phyloP scores from a whole-genome alignment of 2,113 vertebrate genomes.

The Antechinus flavipes region DNA sequence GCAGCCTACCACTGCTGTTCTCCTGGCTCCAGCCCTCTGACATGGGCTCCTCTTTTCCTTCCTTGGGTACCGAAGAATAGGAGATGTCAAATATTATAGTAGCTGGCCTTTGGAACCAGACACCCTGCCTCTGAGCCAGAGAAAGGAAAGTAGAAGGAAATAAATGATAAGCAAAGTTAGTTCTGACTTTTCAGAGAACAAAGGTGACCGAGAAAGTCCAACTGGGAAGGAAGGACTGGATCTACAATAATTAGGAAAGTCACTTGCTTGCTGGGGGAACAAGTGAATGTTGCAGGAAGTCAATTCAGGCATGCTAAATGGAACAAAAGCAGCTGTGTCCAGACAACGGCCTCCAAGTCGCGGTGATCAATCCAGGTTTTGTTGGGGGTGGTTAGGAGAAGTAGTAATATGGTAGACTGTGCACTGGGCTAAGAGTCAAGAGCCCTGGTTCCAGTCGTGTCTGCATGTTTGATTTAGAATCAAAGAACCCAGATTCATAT shows the following conservation, averaged over 20 bases:
- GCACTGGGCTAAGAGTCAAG: neutral
- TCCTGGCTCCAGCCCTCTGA: constrained; percentile 21
- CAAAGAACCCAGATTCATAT: neutral
- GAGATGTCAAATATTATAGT: constrained; percentile 38
- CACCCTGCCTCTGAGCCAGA: constrained; percentile 26
- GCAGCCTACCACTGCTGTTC: constrained; percentile 3
- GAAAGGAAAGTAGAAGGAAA: constrained; percentile 18
- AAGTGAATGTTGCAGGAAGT: constrained; percentile 12
- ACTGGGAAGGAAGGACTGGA: neutral
- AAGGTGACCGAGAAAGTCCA: neutral
- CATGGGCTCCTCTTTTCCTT: constrained; percentile 27
- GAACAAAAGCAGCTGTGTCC: neutral
- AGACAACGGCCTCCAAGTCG: neutral
- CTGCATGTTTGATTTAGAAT: neutral
- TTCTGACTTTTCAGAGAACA: neutral
- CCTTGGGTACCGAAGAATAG: constrained; percentile 50
- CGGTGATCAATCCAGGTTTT: neutral
- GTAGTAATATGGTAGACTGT: neutral
- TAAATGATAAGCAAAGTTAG: constrained; percentile 14
- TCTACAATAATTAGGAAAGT: constrained; percentile 23
- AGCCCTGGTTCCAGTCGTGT: neutral
- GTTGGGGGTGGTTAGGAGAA: neutral
- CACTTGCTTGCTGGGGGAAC: constrained; percentile 1
- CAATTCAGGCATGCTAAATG: neutral
- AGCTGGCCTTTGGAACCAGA: constrained; percentile 49